Percentiles rank a stretch among this genome's conserved stretches.
Evolutionary conservation across 2,113 vertebrate species (phyloP).

Genomic region (Eulemur rufifrons): DNA sequence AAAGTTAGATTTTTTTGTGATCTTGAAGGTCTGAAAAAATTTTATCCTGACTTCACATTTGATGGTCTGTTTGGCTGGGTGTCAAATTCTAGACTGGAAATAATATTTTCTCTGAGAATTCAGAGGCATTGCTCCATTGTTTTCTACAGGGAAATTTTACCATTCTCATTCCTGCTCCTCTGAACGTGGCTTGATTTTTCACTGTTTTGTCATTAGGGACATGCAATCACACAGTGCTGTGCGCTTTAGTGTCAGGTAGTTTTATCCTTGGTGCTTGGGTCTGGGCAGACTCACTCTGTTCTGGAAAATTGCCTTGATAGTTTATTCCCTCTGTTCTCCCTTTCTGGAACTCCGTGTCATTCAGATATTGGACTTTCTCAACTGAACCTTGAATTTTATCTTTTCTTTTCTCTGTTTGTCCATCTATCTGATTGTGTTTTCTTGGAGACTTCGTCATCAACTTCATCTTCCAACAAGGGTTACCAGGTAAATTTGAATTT

Average conservation of each 20-base stretch:
- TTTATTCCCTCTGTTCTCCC: neutral
- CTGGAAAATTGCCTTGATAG: neutral
- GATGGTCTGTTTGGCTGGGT: neutral
- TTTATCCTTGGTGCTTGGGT: neutral
- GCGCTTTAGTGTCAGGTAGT: neutral
- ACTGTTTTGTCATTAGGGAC: neutral
- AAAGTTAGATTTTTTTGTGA: neutral
- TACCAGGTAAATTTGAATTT: neutral
- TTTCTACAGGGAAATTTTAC: neutral
- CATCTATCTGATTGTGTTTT: neutral
- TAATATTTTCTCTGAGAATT: neutral
- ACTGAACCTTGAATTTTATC: neutral
- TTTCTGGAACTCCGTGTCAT: neutral
- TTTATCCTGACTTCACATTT: neutral
- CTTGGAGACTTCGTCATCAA: neutral
- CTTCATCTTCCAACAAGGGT: neutral
- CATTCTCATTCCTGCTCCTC: neutral
- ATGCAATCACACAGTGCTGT: neutral
- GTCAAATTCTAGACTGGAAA: neutral
- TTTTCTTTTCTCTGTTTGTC: neutral
- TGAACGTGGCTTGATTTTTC: neutral
- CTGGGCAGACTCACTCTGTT: neutral
- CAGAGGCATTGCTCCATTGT: neutral
- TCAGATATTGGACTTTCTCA: slow-evolving; percentile 24
- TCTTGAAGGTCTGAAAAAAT: neutral